A percentile compares a stretch with the other conserved stretches of the same genome.
phyloP scores from a whole-genome alignment of 2,113 vertebrate genomes.

The Centropristis striata region DNA sequence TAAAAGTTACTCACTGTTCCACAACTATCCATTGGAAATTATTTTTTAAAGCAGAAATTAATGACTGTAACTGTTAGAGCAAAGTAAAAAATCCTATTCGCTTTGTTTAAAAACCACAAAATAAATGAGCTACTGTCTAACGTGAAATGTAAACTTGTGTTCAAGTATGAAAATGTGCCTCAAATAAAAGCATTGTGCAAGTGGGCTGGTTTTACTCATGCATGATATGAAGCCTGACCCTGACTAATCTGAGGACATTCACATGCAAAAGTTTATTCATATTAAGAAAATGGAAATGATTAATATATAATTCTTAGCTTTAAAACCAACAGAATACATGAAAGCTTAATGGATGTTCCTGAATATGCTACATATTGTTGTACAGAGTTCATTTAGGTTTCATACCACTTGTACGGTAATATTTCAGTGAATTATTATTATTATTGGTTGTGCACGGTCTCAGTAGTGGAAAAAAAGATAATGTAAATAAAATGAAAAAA shows the following conservation, averaged over 20 bases:
- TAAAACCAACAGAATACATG: not conserved
- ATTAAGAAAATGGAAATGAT: constrained; percentile 8
- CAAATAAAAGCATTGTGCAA: not conserved
- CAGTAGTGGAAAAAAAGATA: not conserved
- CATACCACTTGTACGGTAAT: not conserved
- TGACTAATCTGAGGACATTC: not conserved
- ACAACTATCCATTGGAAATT: not conserved
- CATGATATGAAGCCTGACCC: not conserved
- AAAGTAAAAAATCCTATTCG: not conserved
- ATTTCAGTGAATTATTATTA: not conserved
- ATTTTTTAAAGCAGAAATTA: not conserved
- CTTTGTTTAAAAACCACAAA: not conserved
- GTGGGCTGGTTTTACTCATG: constrained; percentile 19
- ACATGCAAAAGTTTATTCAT: not conserved
- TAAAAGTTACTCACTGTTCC: not conserved
- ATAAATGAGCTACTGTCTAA: not conserved
- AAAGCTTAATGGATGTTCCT: not conserved
- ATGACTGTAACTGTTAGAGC: not conserved
- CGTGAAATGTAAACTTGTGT: constrained; percentile 19
- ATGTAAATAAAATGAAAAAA: not conserved
- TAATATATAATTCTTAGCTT: not conserved
- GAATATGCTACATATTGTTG: constrained; percentile 13
- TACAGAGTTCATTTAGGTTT: not conserved
- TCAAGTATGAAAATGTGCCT: constrained; percentile 23
- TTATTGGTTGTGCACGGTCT: not conserved